Percentiles rank a stretch among this genome's conserved stretches.
These are phyloP conservation scores for Trachops cirrhosus DNA, from an alignment of 2,797 vertebrate genomes.

Conservation along the genomic window DNA sequence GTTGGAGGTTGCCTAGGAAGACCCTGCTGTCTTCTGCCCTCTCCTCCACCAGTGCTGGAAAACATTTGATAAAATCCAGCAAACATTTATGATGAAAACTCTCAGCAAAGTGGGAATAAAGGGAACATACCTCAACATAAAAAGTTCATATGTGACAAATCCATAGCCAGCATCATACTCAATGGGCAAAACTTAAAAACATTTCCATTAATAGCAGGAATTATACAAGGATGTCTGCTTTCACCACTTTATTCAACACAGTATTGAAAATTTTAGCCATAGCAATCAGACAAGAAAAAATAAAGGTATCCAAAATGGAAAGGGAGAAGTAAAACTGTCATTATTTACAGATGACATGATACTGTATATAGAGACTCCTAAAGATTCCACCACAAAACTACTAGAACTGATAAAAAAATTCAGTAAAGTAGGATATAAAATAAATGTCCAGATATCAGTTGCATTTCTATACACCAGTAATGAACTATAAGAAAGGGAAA, in stretches of 20 bases:
- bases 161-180: neutral
- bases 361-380: neutral
- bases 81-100: neutral
- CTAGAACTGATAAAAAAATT: neutral
- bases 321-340: neutral
- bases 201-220: neutral
- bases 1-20: constrained; percentile 93
- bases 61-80: neutral
- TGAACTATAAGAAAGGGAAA: neutral
- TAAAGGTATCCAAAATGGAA: neutral
- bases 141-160: neutral
- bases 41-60: neutral
- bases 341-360: neutral
- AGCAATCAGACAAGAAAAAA: neutral
- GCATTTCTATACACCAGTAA: neutral
- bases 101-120: neutral
- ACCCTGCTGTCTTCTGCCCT: constrained; percentile 87
- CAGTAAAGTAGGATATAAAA: neutral
- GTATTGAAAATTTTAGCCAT: neutral
- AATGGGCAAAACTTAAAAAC: neutral
- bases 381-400: neutral
- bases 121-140: neutral
- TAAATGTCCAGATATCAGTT: neutral
- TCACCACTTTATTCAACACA: neutral
- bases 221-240: neutral